phyloP scores from a whole-genome alignment of 1,140 invertebrate genomes.

The Cecropterus lyciades region DNA sequence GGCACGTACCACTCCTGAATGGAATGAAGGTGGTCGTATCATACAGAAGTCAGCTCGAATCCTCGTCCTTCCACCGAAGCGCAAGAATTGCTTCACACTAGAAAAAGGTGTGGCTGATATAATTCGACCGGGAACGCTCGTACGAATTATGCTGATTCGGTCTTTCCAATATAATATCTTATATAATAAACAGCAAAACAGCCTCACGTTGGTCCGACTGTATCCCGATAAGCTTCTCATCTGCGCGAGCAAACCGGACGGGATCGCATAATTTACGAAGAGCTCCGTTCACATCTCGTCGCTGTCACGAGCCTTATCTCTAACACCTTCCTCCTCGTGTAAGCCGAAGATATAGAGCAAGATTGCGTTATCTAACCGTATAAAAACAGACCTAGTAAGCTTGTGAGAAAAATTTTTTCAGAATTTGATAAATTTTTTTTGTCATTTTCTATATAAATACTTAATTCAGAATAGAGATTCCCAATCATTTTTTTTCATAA shows the following conservation, averaged over 20 bases:
- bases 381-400: neutral
- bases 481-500: no score
- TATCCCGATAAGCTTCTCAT: conserved; percentile 27
- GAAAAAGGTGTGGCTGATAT: no score
- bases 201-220: conserved; percentile 9
- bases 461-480: no score
- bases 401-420: neutral
- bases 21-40: no score
- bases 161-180: no score
- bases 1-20: no score
- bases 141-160: no score
- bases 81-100: no score
- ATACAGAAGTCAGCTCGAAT: no score
- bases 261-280: conserved; percentile 26
- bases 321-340: conserved; percentile 29
- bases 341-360: conserved; percentile 8
- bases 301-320: conserved; percentile 23
- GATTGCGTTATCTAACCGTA: neutral
- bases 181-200: conserved; percentile 14
- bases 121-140: no score
- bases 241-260: conserved; percentile 13
- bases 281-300: conserved; percentile 21
- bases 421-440: neutral
- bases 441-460: no score
- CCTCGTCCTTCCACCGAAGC: no score